phyloP scores from a whole-genome alignment of 2,888 invertebrate genomes.

The Tortricodes alternella region DNA sequence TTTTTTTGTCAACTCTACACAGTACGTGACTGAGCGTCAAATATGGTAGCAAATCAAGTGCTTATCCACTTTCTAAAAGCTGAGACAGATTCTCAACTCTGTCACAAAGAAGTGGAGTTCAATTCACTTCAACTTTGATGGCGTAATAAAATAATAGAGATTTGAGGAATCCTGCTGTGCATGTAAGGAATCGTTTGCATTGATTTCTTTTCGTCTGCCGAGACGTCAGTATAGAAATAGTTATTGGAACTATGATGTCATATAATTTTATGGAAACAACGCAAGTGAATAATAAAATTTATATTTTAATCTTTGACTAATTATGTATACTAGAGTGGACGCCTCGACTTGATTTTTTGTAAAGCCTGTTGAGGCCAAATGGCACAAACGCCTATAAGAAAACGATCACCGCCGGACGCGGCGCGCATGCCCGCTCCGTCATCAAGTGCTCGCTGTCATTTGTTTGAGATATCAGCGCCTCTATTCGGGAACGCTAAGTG shows the following conservation, averaged over 20 bases:
- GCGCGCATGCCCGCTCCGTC: too few relatives aligned
- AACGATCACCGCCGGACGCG: too few relatives aligned
- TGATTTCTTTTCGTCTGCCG: not conserved
- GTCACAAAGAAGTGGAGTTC: not conserved
- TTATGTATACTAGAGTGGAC: too few relatives aligned
- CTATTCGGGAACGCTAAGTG: too few relatives aligned
- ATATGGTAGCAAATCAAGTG: slow-evolving; percentile 7
- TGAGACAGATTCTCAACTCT: not conserved
- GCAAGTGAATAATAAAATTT: not conserved
- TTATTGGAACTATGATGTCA: not conserved
- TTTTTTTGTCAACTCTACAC: not conserved
- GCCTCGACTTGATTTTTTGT: too few relatives aligned
- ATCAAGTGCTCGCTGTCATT: too few relatives aligned
- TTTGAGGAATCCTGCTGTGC: not conserved
- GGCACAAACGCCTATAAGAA: too few relatives aligned
- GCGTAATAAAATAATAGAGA: not conserved
- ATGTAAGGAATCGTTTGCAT: not conserved
- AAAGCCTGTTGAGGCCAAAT: too few relatives aligned
- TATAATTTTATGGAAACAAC: not conserved
- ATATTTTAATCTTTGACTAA: too few relatives aligned
- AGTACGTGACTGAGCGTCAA: slow-evolving; percentile 1
- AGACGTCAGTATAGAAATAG: not conserved
- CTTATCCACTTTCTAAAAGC: not conserved
- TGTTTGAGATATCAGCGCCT: too few relatives aligned
- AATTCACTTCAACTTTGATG: not conserved